Percentiles rank a stretch among this genome's conserved stretches.
These are phyloP conservation scores for Sebastes matsubarae DNA, from an alignment of 2,797 vertebrate genomes.

Conservation along the genomic window DNA sequence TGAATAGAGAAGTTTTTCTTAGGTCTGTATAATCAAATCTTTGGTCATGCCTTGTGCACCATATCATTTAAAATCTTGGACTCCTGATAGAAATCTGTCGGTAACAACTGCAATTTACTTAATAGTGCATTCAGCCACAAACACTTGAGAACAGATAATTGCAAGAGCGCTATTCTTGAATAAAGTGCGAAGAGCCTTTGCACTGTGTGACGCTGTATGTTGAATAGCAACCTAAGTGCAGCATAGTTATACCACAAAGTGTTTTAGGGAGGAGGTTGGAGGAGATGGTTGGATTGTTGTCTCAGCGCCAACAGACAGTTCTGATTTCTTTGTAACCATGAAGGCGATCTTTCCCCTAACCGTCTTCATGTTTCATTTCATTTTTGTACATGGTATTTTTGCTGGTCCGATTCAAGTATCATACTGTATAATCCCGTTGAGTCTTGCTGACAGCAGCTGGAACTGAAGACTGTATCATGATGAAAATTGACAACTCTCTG, in stretches of 20 bases:
- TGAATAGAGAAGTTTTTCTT: neutral
- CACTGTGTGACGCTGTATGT: neutral
- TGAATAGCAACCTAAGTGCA: neutral
- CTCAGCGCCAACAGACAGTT: neutral
- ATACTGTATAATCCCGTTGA: neutral
- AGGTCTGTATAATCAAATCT: neutral
- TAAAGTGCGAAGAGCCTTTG: neutral
- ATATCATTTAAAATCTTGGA: neutral
- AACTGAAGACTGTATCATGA: neutral
- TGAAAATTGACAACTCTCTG: constrained; percentile 3
- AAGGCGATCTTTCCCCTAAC: neutral
- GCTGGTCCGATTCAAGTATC: neutral
- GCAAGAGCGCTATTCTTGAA: neutral
- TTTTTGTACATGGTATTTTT: neutral
- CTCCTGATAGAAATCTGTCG: neutral
- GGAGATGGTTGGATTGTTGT: too few relatives aligned
- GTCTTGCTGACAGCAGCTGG: constrained; percentile 6
- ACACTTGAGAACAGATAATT: neutral
- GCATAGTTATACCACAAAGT: neutral
- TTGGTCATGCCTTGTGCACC: neutral
- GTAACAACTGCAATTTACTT: neutral
- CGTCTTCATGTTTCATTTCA: neutral
- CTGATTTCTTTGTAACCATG: neutral
- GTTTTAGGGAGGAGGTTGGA: neutral
- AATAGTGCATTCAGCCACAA: neutral